Evolutionary conservation across 2,888 invertebrate genomes (phyloP).

Genomic region (Nematopogon swammerdamellus): DNA sequence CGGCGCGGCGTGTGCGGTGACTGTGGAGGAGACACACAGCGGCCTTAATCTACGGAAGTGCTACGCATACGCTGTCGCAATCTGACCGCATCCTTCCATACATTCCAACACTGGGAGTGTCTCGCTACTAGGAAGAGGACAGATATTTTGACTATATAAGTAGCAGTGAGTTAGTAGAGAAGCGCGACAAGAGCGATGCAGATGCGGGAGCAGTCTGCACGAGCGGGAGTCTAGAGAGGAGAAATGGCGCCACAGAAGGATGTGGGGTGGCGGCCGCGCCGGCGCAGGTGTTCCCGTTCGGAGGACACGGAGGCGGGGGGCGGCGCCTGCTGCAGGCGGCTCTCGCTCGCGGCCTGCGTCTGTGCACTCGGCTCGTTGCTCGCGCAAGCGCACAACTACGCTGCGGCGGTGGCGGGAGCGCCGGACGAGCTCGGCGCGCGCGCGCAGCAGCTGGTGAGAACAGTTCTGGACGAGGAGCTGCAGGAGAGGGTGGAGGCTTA

Average conservation of each 20-base stretch:
- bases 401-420: constrained; percentile 12
- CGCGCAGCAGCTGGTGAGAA: constrained; percentile 19
- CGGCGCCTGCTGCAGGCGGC: constrained; percentile 25
- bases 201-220: too few species aligned
- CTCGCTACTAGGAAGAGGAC: too few species aligned
- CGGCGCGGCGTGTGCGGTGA: too few species aligned
- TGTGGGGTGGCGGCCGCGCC: too few species aligned
- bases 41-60: too few species aligned
- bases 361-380: constrained; percentile 36
- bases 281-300: too few species aligned
- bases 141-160: too few species aligned
- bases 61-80: too few species aligned
- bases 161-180: constrained; percentile 1
- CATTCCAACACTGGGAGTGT: too few species aligned
- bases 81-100: too few species aligned
- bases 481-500: constrained; percentile 30
- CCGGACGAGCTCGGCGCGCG: constrained; percentile 19
- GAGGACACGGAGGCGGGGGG: constrained; percentile 15
- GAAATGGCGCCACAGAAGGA: constrained; percentile 14
- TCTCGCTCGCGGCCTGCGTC: constrained; percentile 32
- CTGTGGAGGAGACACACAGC: too few species aligned
- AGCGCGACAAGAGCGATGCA: constrained; percentile 5
- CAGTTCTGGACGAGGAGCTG: constrained; percentile 27
- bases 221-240: too few species aligned
- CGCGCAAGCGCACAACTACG: constrained; percentile 32